Evolutionary conservation across 2,113 vertebrate genomes (phyloP), one percentile per base, ranked within the genome.

Genomic region (Lophochroa leadbeateri): DNA sequence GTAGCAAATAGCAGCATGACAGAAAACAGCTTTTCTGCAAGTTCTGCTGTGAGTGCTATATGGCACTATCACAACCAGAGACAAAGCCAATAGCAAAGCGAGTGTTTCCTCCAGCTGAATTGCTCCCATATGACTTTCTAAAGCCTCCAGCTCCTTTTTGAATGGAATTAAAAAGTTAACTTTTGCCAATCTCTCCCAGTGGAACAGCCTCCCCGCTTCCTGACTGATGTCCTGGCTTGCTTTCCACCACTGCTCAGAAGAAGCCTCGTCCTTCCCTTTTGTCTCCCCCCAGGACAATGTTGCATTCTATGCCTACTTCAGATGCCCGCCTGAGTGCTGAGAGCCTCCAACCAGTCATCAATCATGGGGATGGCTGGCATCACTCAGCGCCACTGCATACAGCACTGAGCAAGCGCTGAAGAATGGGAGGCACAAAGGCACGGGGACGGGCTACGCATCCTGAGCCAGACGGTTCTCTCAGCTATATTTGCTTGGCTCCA

Each of bases 361-460:
- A 6, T 90, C 94, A 52, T 1, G 4, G 33, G 55, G 75, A 33
- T 3, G 44, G 67, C 79, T 78, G 83, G 92, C 79, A 33, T 67
- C n/a, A 28, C 82, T 86, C 43, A 3, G 46, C 12, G 61, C 88
- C 85, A 65, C 76, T 1, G 2, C 28, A 12, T 6, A 35, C 44
- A 17, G 52, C 53, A 0, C 50, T 2, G 49, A 70, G 41, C 0
- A 0, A 88, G 58, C 0, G 2, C 63, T 0, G 1, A 67, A 82
- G 82, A 85, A 27, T 17, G 41, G 49, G 19, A 77, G 75, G 37
- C 77, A 83, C 80, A 77, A 43, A 78, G 55, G 39, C 86, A 31
- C 1, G 11, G 37, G 52, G 41, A 84, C 0, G 0, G 71, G 71
- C 43, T 33, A 7, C 0, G 1, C 11, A 17, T 25, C n/a, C 58